Evolutionary conservation across 2,797 vertebrate species (phyloP).

Genomic region (Spinibarbus caldwelli): DNA sequence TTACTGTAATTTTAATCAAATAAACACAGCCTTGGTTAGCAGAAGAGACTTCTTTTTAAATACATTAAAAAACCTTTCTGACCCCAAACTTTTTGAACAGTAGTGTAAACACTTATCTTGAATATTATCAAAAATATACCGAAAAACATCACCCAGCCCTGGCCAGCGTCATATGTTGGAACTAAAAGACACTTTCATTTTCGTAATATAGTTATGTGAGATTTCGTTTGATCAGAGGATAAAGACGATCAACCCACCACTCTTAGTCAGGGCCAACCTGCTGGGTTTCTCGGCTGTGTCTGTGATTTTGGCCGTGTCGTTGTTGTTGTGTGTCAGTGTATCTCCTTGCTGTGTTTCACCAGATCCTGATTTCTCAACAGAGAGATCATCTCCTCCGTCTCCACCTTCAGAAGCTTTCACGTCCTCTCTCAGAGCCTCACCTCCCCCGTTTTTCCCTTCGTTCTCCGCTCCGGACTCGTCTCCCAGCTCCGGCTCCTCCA

Average conservation of each 20-base stretch:
- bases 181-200: not conserved
- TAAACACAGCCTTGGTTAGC: not conserved
- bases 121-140: not conserved
- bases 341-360: conserved; percentile 66
- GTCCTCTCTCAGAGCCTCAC: not conserved
- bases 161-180: not conserved
- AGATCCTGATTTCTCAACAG: conserved; percentile 60
- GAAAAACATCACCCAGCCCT: not conserved
- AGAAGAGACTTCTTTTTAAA: not conserved
- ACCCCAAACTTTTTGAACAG: not conserved
- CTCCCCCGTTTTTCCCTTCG: conserved; percentile 52
- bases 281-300: conserved; percentile 65
- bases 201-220: too few relatives aligned
- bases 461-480: conserved; percentile 48
- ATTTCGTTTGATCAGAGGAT: not conserved
- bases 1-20: not conserved
- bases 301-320: conserved; percentile 65
- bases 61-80: too few relatives aligned
- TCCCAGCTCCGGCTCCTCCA: conserved; percentile 44
- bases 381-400: conserved; percentile 54
- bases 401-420: conserved; percentile 50
- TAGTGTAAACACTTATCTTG: not conserved
- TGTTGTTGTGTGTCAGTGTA: conserved; percentile 72
- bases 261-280: conserved; percentile 32
- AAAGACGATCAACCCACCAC: conserved; percentile 49